Evolutionary conservation across 2,888 invertebrate species (phyloP), one percentile per base, ranked within the genome.

Genomic region (Calliopum simillimum): DNA sequence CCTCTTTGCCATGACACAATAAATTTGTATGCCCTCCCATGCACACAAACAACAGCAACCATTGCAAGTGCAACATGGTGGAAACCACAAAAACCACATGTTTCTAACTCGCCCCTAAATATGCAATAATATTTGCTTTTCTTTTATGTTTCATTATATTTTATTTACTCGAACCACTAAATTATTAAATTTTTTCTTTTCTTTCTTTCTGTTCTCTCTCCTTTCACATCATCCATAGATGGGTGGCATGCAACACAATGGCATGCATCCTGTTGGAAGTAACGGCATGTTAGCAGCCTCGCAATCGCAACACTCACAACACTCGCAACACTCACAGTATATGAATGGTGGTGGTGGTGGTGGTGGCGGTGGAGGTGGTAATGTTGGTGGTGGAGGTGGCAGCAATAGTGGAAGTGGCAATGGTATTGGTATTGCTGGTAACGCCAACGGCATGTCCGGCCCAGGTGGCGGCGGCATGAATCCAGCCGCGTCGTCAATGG

Each of bases 201-300:
- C 13, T 68, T n/a, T 49, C 2, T 21, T 25, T 21, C 14, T 56
- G 8, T n/a, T 23, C 47, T 44, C 25, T 25, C 25, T 25, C 14
- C 47, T 6, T 53, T 8, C 8, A 5, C 8, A 5, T 4, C 8
- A 33, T 33, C 74, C 76, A 11, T 77, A 86, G 86, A 85, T 86
- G 84, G 80, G 81, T 71, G 79, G 84, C 69, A 82, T 85, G 82
- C 85, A 84, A 78, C 84, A 75, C 68, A 75, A 73, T 71, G 70
- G 75, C 66, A 70, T 76, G 75, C 75, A 74, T 65, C 68, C 72
- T 70, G 58, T 79, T 23, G 81, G 79, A 65, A 75, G 77, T 59
- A 82, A 81, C 67, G 77, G 81, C 71, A 81, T 81, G 79, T 79
- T 83, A 78, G 77, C 78, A 75, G 76, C 63, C 70, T 75, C 78